Conservation (phyloP, 2,888 invertebrate genomes). For the Aporophyla nigra region DNA sequence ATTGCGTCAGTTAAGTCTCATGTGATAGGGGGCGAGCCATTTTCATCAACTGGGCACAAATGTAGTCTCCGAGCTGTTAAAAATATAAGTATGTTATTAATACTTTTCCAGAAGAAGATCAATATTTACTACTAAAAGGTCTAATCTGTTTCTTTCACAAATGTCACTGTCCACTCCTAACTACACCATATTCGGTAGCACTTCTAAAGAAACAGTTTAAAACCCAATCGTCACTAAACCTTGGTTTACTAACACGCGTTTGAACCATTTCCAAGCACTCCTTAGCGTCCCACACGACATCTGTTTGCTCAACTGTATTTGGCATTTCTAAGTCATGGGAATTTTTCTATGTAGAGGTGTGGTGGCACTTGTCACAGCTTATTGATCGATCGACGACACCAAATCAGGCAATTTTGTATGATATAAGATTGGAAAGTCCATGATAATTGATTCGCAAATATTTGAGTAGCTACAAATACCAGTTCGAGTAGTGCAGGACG, state of each 20-base stretch:
- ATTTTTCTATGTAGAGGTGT: constrained; percentile 37
- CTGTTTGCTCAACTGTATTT: constrained; percentile 67
- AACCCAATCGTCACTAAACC: constrained; percentile 42
- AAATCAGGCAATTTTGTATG: not conserved
- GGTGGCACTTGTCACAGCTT: constrained; percentile 19
- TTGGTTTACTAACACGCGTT: constrained; percentile 36
- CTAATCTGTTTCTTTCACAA: constrained; percentile 21
- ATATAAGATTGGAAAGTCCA: constrained; percentile 8
- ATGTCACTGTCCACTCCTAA: not conserved
- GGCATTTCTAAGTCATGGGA: constrained; percentile 59
- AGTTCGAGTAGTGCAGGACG: no score
- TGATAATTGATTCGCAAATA: not conserved
- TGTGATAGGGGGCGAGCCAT: no score
- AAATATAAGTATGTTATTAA: no score
- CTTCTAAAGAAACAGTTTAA: constrained; percentile 44
- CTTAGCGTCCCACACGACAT: constrained; percentile 48
- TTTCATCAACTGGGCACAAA: not conserved
- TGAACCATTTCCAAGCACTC: constrained; percentile 54
- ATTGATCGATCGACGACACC: constrained; percentile 27
- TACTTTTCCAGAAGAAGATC: not conserved
- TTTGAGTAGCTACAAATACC: no score
- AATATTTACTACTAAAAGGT: constrained; percentile 5
- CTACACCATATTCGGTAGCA: not conserved
- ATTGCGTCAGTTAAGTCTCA: no score
- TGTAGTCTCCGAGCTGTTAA: not conserved